phyloP scores from a whole-genome alignment of 2,797 vertebrate genomes.

The Cossypha heuglini region DNA sequence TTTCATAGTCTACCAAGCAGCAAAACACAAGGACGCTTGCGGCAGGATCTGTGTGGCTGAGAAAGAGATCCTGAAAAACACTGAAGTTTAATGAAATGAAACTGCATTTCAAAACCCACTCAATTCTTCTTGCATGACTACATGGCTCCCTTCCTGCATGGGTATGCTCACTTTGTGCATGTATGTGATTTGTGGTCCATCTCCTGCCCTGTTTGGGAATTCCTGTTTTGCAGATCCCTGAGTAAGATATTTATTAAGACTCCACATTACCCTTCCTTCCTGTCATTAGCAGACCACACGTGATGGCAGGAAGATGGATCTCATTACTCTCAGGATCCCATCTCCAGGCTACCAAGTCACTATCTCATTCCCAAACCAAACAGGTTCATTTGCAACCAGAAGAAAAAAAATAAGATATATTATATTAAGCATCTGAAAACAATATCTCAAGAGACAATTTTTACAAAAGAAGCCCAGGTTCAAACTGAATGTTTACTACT shows the following conservation, averaged over 20 bases:
- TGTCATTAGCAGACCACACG: not conserved
- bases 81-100: not conserved
- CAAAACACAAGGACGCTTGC: not conserved
- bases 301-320: not conserved
- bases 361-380: not conserved
- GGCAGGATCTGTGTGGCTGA: not conserved
- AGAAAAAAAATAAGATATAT: not conserved
- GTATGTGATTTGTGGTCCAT: not conserved
- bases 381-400: not conserved
- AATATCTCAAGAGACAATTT: not conserved
- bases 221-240: not conserved
- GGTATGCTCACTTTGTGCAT: accelerated
- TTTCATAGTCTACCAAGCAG: conserved; percentile 45
- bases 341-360: not conserved
- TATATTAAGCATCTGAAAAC: not conserved
- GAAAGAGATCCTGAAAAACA: not conserved
- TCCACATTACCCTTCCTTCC: not conserved
- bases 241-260: not conserved
- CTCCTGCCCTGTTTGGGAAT: not conserved
- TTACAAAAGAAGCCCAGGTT: not conserved
- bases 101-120: not conserved
- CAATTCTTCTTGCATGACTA: not conserved
- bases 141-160: not conserved
- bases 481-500: not conserved
- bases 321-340: not conserved